Evolutionary conservation across 2,888 invertebrate genomes (phyloP), one percentile per base, ranked within the genome.

Genomic region (Podabrus alpinus): DNA sequence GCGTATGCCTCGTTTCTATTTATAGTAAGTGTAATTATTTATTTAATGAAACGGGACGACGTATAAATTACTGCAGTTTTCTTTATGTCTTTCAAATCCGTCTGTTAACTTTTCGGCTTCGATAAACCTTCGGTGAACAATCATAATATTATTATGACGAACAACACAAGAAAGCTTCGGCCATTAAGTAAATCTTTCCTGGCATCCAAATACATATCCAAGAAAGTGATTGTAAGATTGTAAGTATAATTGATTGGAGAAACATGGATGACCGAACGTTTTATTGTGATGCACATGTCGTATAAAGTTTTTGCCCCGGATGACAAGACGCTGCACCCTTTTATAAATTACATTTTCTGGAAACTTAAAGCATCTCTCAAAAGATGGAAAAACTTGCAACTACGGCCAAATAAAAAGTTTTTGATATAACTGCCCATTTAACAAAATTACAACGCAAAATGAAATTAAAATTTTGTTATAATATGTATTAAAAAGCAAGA

Each of bases 21-120:
- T 77, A 79, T 77, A 78, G 77, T 71, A 70, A 71, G 67, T 68
- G 78, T 78, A 78, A 79, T 79, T 78, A 78, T 78, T 78, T 79
- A 78, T 74, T 76, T 79, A 79, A 79, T 78, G 79, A 79, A 79
- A 78, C 73, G 71, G 75, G 79, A 75, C 77, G 73, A 69, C 71
- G 74, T 76, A 76, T 77, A 79, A 77, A 79, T 77, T 75, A 70
- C 62, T 59, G 67, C 75, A 66, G 75, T 75, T 72, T 69, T 75
- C 72, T 29, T 69, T 62, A 61, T 72, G 72, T 69, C 70, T 75
- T 72, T 75, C 75, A 75, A 72, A 75, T 70, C 19, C 75, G 73
- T 69, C 73, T 70, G 61, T 67, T 70, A 72, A 66, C 62, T 72
- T 45, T n/a, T 13, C n/a, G 5, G n/a, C 45, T 45, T 45, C n/a